A percentile compares a stretch with the other conserved stretches of the same genome.
phyloP scores from a whole-genome alignment of 2,113 vertebrate genomes.

The Ancistrus triradiatus region DNA sequence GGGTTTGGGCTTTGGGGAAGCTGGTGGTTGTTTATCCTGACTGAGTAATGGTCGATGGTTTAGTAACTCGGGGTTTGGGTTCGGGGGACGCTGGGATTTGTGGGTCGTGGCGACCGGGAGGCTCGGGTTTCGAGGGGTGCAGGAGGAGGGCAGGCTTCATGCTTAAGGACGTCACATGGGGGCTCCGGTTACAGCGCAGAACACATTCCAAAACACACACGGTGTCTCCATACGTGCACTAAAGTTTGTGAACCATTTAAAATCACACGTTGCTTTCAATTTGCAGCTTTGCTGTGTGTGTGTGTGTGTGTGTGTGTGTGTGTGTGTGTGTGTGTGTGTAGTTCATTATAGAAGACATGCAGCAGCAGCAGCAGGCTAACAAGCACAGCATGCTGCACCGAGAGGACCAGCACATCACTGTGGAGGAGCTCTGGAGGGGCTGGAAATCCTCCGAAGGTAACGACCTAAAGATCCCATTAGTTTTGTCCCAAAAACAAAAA shows the following conservation, averaged over 20 bases:
- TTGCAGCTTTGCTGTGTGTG: too few species aligned
- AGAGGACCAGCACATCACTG: slow-evolving; percentile 94
- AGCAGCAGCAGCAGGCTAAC: slow-evolving; percentile 86
- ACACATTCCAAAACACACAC: slow-evolving; percentile 22
- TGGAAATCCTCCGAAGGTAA: slow-evolving; percentile 96
- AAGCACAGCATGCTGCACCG: slow-evolving; percentile 89
- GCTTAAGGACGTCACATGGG: slow-evolving; percentile 53
- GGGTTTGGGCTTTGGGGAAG: too few species aligned
- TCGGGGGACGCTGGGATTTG: slow-evolving; percentile 48
- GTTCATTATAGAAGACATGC: slow-evolving; percentile 96
- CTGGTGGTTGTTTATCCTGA: neutral
- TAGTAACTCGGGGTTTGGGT: slow-evolving; percentile 39
- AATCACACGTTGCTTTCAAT: too few species aligned
- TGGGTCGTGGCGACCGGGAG: slow-evolving; percentile 36
- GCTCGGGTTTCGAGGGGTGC: slow-evolving; percentile 53
- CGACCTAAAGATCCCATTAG: too few species aligned
- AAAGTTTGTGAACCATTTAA: too few species aligned
- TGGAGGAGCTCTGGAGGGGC: slow-evolving; percentile 91
- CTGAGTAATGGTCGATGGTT: slow-evolving; percentile 55
- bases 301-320: neutral
- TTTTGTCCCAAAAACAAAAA: too few species aligned
- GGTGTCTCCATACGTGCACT: neutral
- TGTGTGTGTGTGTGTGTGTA: slow-evolving; percentile 33
- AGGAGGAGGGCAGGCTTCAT: slow-evolving; percentile 30
- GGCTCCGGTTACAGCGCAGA: slow-evolving; percentile 52